Base-by-base conservation (phyloP, 2,113 vertebrate species). In the Erinaceus europaeus region DNA sequence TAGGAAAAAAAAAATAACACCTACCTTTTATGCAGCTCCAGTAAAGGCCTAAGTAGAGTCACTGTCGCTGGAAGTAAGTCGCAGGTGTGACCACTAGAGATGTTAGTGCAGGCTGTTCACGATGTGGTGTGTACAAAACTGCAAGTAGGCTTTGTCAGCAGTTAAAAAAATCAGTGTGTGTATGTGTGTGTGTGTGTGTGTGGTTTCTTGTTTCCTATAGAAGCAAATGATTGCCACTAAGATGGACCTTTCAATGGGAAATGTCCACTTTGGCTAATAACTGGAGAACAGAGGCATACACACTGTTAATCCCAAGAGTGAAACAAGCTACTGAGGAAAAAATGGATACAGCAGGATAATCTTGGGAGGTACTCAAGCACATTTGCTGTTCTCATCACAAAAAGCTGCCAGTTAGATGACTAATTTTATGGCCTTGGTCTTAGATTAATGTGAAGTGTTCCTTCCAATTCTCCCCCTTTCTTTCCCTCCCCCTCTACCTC, bases 191-290 rank as follows among this genome's bases (percentile, higher is more conserved):
- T 11, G 32, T 34, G 14, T 21, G 8, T 23, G 21, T 25, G 25
- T 23, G 25, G 8, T 55, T 23, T 5, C 25, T 55, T 55, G 52
- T 27, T 55, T 55, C 27, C 23, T 27, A 15, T 25, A 4, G 23
- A 44, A 92, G 86, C 89, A 97, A 96, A 95, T 94, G 96, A 95
- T 95, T 88, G 83, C 61, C 83, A 75, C 84, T 78, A 82, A 93
- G 72, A 77, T 96, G 64, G 91, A 96, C 93, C 93, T 96, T 97
- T 90, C 85, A 9, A 93, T 64, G 65, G 88, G 91, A 95, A 97
- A 96, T 92, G 91, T 91, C 4, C 6, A 88, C 92, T 94, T 97
- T 89, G 85, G 88, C 93, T 96, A 95, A 96, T 94, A 95, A 96
- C 42, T 62, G 57, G 81, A 93, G 92, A 82, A 91, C 71, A 77